A percentile compares a stretch with the other conserved stretches of the same genome.
phyloP scores from a whole-genome alignment of 2,888 invertebrate genomes.

The Pinctada fucata region DNA sequence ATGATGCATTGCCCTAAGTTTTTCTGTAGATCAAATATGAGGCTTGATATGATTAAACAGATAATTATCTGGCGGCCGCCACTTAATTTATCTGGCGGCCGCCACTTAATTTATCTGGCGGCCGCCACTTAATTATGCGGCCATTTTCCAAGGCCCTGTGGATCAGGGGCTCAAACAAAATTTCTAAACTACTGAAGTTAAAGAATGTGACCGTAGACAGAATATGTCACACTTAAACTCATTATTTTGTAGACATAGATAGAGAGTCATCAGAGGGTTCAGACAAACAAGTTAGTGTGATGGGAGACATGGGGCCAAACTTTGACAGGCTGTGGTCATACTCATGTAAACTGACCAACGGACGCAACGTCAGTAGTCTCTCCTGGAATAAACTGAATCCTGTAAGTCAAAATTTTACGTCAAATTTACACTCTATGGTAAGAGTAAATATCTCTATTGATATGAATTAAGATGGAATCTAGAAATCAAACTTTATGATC shows the following conservation, averaged over 20 bases:
- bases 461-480: neutral
- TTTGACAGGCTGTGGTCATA: slow-evolving; percentile 75
- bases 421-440: neutral
- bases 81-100: too few species aligned
- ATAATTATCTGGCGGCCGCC: too few species aligned
- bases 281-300: slow-evolving; percentile 54
- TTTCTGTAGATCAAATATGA: too few species aligned
- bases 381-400: slow-evolving; percentile 75
- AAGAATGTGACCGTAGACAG: too few species aligned
- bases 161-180: too few species aligned
- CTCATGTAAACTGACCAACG: slow-evolving; percentile 70
- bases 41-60: too few species aligned
- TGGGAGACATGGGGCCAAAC: slow-evolving; percentile 70
- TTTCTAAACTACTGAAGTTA: too few species aligned
- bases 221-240: too few species aligned
- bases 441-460: neutral
- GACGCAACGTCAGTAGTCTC: slow-evolving; percentile 74
- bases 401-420: slow-evolving; percentile 52
- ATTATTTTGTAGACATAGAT: slow-evolving; percentile 58
- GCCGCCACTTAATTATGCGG: too few species aligned
- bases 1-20: too few species aligned
- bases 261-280: slow-evolving; percentile 34
- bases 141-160: too few species aligned
- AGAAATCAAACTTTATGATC: neutral
- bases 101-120: too few species aligned